Evolutionary conservation across 2,888 invertebrate species (phyloP).

Genomic region (Agonopterix alstromeriana): DNA sequence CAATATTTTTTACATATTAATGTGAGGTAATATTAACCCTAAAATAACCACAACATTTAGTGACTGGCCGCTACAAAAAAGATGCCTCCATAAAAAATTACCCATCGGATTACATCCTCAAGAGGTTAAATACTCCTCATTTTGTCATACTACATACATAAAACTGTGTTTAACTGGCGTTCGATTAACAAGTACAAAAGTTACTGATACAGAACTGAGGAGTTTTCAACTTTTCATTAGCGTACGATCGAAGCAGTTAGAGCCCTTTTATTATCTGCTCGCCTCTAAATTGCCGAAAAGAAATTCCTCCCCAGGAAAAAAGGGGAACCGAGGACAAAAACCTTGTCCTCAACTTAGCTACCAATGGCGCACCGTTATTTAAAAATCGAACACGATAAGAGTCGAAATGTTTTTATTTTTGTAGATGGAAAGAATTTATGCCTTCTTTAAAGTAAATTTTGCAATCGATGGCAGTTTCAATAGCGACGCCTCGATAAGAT

Average conservation of each 20-base stretch:
- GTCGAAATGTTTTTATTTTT: constrained; percentile 71
- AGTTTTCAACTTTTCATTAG: constrained; percentile 73
- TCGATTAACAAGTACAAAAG: constrained; percentile 26
- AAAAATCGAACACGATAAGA: constrained; percentile 76
- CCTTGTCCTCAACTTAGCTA: constrained; percentile 64
- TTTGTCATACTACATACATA: too few species aligned
- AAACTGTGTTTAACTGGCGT: too few species aligned
- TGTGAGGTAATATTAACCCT: too few species aligned
- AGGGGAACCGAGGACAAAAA: constrained; percentile 66
- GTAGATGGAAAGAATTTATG: constrained; percentile 71
- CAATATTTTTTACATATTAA: too few species aligned
- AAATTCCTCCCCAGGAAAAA: constrained; percentile 66
- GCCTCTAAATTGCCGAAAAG: constrained; percentile 75
- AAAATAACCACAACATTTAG: too few species aligned
- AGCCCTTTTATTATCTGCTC: constrained; percentile 77
- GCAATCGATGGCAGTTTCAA: constrained; percentile 62
- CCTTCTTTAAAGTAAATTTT: constrained; percentile 64
- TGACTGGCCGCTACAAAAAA: too few species aligned
- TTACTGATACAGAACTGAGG: constrained; percentile 67
- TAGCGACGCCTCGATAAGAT: constrained; percentile 60
- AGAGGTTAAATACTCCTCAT: too few species aligned
- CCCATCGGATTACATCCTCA: too few species aligned
- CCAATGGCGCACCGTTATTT: constrained; percentile 71
- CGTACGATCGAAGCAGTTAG: constrained; percentile 71
- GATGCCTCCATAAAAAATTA: too few species aligned